A percentile compares a stretch with the other conserved stretches of the same genome.
Evolutionary conservation across 2,797 vertebrate species (phyloP).

Genomic region (Sternotherus odoratus): DNA sequence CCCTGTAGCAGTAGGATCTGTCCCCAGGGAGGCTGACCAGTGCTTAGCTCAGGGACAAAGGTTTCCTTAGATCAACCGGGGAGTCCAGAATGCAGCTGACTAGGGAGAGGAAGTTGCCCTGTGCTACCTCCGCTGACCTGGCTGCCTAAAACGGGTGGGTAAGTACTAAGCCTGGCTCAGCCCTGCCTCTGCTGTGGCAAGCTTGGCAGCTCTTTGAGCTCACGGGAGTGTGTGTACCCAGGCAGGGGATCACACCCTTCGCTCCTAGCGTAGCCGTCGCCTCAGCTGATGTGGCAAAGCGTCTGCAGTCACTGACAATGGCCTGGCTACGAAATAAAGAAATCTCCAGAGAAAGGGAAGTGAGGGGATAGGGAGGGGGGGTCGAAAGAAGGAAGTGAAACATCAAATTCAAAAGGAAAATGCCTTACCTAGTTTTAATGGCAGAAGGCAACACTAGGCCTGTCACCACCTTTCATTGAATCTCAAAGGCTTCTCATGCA

Average conservation of each 20-base stretch:
- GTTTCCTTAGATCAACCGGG: not conserved
- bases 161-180: not conserved
- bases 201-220: not conserved
- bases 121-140: no score
- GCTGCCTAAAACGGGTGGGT: not conserved
- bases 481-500: slow-evolving; percentile 76
- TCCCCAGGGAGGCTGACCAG: not conserved
- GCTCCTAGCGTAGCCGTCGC: not conserved
- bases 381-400: not conserved
- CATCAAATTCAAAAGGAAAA: slow-evolving; percentile 43
- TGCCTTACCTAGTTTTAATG: slow-evolving; percentile 15
- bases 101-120: no score
- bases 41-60: not conserved
- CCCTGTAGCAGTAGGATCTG: not conserved
- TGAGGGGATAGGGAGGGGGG: not conserved
- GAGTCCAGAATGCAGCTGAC: not conserved
- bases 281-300: not conserved
- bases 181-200: not conserved
- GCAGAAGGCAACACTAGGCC: slow-evolving; percentile 58
- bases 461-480: slow-evolving; percentile 68
- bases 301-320: not conserved
- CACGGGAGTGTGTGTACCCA: not conserved
- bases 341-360: not conserved
- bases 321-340: not conserved
- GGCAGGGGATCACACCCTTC: not conserved